Percentiles rank a stretch among this genome's conserved stretches.
These are phyloP conservation scores for Diarsia brunnea DNA, from an alignment of 2,888 invertebrate species.

Conservation along the genomic window DNA sequence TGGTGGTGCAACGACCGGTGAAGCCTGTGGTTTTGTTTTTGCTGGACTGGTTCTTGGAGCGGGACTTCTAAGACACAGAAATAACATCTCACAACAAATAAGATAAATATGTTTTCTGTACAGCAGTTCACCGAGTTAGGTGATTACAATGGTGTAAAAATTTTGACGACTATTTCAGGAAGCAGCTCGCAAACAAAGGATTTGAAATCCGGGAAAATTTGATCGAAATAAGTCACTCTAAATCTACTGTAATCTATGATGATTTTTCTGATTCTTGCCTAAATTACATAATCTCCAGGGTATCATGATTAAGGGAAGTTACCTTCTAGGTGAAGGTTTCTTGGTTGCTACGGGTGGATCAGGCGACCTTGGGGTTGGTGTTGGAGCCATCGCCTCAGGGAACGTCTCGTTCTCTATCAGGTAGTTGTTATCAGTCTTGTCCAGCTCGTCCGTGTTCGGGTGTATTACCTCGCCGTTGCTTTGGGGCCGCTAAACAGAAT, in stretches of 20 bases:
- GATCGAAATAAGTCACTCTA: neutral
- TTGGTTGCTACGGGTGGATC: conserved; percentile 72
- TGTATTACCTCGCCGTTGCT: conserved; percentile 77
- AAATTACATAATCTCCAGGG: neutral
- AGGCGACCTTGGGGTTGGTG: conserved; percentile 81
- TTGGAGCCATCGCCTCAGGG: conserved; percentile 84
- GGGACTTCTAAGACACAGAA: conserved; percentile 67
- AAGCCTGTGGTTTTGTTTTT: conserved; percentile 70
- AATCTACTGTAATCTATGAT: neutral
- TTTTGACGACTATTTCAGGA: neutral
- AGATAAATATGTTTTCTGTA: neutral
- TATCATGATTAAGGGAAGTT: conserved; percentile 1
- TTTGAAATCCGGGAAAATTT: neutral
- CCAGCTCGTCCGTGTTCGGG: conserved; percentile 74
- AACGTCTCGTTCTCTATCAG: conserved; percentile 86
- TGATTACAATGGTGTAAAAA: neutral
- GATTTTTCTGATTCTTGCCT: neutral
- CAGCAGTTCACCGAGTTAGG: neutral
- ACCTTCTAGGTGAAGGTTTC: conserved; percentile 72
- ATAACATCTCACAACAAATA: too few species aligned
- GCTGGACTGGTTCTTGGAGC: conserved; percentile 68
- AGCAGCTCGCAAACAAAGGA: neutral
- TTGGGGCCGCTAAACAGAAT: conserved; percentile 71
- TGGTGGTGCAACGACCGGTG: conserved; percentile 61
- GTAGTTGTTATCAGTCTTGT: conserved; percentile 77